These are phyloP conservation scores for Ernsta delagoae DNA, from an alignment of 2,888 invertebrate species.

Conservation along the genomic window DNA sequence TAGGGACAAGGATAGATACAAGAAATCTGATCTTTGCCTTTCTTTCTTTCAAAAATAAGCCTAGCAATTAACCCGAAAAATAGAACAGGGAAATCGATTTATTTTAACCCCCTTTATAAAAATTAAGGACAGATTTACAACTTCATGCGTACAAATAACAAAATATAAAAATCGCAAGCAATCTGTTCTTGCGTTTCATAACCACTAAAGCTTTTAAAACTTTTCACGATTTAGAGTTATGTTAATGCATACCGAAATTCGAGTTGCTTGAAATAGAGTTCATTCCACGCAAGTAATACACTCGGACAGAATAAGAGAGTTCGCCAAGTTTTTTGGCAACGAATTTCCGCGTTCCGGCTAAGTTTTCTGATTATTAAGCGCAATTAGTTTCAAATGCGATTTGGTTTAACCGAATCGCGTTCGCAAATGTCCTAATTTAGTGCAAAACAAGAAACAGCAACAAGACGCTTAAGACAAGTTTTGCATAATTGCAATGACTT, in stretches of 20 bases:
- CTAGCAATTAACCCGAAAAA: no score
- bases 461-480: constrained; percentile 14
- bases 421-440: constrained; percentile 5
- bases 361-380: constrained; percentile 38
- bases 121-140: neutral
- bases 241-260: constrained; percentile 49
- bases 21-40: no score
- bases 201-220: constrained; percentile 15
- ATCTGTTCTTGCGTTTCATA: neutral
- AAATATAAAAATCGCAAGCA: neutral
- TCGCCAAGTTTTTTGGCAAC: constrained; percentile 73
- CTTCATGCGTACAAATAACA: neutral
- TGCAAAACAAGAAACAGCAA: constrained; percentile 6
- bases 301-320: constrained; percentile 72
- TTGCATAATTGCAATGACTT: constrained; percentile 6
- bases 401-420: neutral
- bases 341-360: constrained; percentile 49
- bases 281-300: constrained; percentile 64
- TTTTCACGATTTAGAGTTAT: constrained; percentile 7
- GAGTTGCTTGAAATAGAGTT: constrained; percentile 57
- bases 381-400: constrained; percentile 39
- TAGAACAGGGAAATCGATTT: no score
- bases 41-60: no score
- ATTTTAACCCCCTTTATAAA: no score
- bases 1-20: no score